Conservation (phyloP, 2,113 vertebrate genomes). For the Takifugu flavidus region DNA sequence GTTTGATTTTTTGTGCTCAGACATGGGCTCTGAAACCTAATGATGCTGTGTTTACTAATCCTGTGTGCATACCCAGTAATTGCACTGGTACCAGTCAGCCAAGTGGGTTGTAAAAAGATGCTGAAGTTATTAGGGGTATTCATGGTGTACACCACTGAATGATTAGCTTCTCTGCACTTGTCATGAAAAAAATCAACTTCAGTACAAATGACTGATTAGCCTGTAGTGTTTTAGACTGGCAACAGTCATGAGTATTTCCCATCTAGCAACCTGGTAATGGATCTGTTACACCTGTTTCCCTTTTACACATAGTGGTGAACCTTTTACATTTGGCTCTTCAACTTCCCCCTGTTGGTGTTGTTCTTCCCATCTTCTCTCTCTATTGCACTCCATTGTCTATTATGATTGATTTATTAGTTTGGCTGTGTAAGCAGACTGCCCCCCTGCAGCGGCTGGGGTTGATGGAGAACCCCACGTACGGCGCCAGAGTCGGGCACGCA, state of each 20-base stretch:
- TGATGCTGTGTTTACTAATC: too few relatives aligned
- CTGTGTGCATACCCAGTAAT: not conserved
- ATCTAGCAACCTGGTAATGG: not conserved
- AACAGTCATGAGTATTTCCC: constrained; percentile 2
- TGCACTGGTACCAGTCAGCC: not conserved
- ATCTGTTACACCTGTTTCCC: not conserved
- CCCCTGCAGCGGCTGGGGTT: not conserved
- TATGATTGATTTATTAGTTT: not conserved
- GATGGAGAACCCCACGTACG: not conserved
- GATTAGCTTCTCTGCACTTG: not conserved
- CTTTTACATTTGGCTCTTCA: too few relatives aligned
- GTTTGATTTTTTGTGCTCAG: too few relatives aligned
- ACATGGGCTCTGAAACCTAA: too few relatives aligned
- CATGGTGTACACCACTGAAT: not conserved
- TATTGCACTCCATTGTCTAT: too few relatives aligned
- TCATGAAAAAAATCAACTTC: not conserved
- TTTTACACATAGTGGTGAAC: not conserved
- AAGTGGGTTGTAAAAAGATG: too few relatives aligned
- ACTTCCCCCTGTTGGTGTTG: too few relatives aligned
- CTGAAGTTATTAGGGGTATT: not conserved
- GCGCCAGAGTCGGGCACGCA: not conserved
- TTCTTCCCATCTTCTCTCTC: too few relatives aligned
- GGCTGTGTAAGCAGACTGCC: not conserved
- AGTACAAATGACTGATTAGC: constrained; percentile 28
- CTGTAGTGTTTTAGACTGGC: not conserved